These are phyloP conservation scores for Oikopleura albicans DNA, from an alignment of 23 tunicate genomes.

Conservation along the genomic window DNA sequence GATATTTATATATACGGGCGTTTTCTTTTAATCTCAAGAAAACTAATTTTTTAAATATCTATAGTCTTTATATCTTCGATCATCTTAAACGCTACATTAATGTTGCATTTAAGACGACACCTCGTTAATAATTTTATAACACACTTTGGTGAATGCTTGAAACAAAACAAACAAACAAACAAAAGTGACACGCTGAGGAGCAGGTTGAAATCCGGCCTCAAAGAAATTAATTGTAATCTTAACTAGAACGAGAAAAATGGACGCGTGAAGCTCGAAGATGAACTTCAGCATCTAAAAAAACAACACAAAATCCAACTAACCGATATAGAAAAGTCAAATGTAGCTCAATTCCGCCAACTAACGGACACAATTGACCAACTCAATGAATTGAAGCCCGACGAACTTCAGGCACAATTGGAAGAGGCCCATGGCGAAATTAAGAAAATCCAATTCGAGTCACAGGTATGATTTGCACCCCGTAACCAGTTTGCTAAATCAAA, in stretches of 20 bases:
- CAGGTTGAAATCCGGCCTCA: too few relatives aligned
- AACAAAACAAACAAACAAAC: too few relatives aligned
- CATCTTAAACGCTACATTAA: too few relatives aligned
- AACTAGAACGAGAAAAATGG: neutral
- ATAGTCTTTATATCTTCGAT: too few relatives aligned
- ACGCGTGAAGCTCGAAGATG: neutral
- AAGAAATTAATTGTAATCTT: neutral
- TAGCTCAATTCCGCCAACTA: neutral
- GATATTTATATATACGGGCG: too few relatives aligned
- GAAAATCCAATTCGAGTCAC: neutral
- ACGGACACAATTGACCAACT: neutral
- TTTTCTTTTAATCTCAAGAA: too few relatives aligned
- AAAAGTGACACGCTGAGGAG: too few relatives aligned
- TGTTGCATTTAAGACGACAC: too few relatives aligned
- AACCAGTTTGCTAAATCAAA: too few relatives aligned
- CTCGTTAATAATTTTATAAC: too few relatives aligned
- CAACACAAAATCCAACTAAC: neutral
- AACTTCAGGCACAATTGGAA: neutral
- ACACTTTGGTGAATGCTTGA: too few relatives aligned
- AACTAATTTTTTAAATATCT: too few relatives aligned
- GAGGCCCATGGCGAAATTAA: neutral
- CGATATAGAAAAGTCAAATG: neutral
- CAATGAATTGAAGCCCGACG: neutral
- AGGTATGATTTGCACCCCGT: conserved; percentile 6
- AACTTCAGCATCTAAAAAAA: neutral